phyloP scores from a whole-genome alignment of 2,797 vertebrate genomes.

The Gobio occitaniae region DNA sequence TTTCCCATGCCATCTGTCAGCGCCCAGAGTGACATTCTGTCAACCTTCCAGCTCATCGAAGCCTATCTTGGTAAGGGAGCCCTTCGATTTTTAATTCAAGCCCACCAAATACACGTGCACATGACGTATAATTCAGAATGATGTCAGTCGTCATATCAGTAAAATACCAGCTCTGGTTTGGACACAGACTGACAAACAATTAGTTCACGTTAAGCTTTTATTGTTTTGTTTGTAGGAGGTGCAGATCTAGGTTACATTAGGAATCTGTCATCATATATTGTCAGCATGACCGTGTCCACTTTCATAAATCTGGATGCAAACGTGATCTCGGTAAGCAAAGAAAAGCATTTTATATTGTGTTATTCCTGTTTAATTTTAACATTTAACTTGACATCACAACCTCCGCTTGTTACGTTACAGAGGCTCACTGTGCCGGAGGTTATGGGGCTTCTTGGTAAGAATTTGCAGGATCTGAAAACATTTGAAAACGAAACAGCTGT shows the following conservation, averaged over 20 bases:
- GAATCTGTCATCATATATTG: slow-evolving; percentile 10
- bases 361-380: background rate
- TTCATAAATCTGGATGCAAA: slow-evolving; percentile 33
- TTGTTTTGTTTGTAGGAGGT: slow-evolving; percentile 42
- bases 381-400: no score
- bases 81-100: background rate
- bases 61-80: slow-evolving; percentile 39
- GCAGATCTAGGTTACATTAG: slow-evolving; percentile 28
- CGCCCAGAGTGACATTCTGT: rapidly evolving
- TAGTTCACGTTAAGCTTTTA: background rate
- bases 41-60: slow-evolving; percentile 23
- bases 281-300: slow-evolving; percentile 54
- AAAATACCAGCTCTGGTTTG: background rate
- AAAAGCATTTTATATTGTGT: background rate
- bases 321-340: slow-evolving; percentile 33
- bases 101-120: background rate
- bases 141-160: background rate
- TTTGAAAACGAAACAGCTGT: slow-evolving; percentile 29
- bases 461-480: slow-evolving; percentile 38
- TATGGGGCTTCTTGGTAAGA: slow-evolving; percentile 37
- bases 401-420: slow-evolving; percentile 15
- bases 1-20: slow-evolving; percentile 5
- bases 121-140: background rate
- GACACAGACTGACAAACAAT: background rate
- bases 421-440: slow-evolving; percentile 40